Evolutionary conservation across 2,888 invertebrate species (phyloP).

Genomic region (Idaea aversata): DNA sequence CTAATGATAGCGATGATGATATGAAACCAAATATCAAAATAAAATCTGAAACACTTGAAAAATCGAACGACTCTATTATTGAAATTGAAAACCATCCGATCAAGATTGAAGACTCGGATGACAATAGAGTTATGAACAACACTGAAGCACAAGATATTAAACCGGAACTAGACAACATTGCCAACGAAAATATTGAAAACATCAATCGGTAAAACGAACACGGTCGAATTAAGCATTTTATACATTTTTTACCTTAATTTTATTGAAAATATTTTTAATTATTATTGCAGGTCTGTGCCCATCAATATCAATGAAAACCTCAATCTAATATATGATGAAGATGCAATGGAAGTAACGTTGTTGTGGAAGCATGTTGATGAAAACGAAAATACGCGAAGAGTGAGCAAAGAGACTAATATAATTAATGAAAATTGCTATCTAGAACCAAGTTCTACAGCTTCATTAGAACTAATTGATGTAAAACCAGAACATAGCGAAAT

Average conservation of each 20-base stretch:
- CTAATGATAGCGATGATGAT: neutral
- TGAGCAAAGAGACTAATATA: neutral
- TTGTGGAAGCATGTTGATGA: neutral
- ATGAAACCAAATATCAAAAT: neutral
- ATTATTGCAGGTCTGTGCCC: neutral
- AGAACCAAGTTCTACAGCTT: neutral
- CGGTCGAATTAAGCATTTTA: neutral
- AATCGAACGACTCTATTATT: conserved; percentile 7
- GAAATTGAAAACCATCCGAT: neutral
- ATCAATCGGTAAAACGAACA: neutral
- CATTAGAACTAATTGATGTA: neutral
- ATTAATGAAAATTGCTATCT: neutral
- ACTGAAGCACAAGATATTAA: conserved; percentile 11
- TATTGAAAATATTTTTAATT: neutral
- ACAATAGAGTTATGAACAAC: conserved; percentile 4
- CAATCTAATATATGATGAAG: neutral
- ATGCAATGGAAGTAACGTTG: neutral
- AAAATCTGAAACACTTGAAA: neutral
- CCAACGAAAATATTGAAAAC: neutral
- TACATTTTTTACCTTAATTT: neutral
- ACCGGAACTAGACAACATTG: conserved; percentile 4
- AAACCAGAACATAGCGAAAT: conserved; percentile 5
- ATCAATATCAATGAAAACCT: neutral
- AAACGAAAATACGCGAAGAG: neutral
- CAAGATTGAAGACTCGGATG: neutral